Base-by-base conservation (phyloP, 2,797 vertebrate genomes). In the Microcaecilia unicolor region DNA sequence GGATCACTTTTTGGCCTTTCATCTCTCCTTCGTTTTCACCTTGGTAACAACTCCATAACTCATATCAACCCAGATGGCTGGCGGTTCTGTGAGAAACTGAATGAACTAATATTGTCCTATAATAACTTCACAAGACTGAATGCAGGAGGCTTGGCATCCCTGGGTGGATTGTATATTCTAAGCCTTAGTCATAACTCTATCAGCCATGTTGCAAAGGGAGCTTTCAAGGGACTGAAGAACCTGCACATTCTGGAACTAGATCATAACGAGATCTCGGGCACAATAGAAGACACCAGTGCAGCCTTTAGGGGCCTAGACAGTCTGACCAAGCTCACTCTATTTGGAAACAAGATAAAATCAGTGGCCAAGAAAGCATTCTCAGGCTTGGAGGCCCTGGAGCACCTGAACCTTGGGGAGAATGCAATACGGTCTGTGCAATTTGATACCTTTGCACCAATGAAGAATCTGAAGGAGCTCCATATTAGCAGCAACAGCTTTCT, bases 271-370 rank as follows among this genome's bases (percentile, higher is more conserved):
- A n/a, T n/a, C n/a, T n/a, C n/a, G n/a, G n/a, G n/a, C n/a, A n/a
- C n/a, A n/a, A n/a, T n/a, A n/a, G n/a, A n/a, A n/a, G n/a, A n/a
- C n/a, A n/a, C n/a, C n/a, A n/a, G n/a, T n/a, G n/a, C n/a, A n/a
- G n/a, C n/a, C n/a, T n/a, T n/a, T n/a, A n/a, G n/a, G n/a, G n/a
- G n/a, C n/a, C n/a, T n/a, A n/a, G n/a, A n/a, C n/a, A n/a, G n/a
- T n/a, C n/a, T n/a, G n/a, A n/a, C n/a, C n/a, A n/a, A n/a, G n/a
- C n/a, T n/a, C n/a, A 91, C 88, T 78, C 87, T 99, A 77, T 96
- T 92, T 89, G 92, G 91, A 91, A 99, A 99, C 89, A 96, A 92
- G 92, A 97, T 99, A 90, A 97, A 94, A 75, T 98, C 94, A 0
- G 92, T 99, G 88, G 94, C 94, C 77, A 96, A 92, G 82, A 92